phyloP scores from a whole-genome alignment of 2,113 vertebrate species.

The Xenopus borealis region DNA sequence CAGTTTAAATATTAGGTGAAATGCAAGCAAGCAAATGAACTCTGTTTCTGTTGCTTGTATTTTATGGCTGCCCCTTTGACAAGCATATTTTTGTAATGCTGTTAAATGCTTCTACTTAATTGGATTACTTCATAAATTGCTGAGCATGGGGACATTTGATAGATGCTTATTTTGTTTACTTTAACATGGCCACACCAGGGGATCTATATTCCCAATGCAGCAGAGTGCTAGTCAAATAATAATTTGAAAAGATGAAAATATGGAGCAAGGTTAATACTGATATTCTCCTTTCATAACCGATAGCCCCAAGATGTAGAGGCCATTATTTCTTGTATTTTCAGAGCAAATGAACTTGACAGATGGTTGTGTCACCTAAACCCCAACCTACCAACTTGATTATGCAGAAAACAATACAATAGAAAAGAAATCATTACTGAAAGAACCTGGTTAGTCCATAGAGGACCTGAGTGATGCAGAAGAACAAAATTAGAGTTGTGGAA shows the following conservation, averaged over 20 bases:
- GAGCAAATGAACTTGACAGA: conserved; percentile 99
- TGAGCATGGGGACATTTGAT: conserved; percentile 68
- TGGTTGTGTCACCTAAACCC: conserved; percentile 98
- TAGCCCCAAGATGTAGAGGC: conserved; percentile 84
- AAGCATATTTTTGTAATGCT: conserved; percentile 51
- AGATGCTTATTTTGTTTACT: conserved; percentile 43
- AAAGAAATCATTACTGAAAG: conserved; percentile 97
- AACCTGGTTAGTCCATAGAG: conserved; percentile 89
- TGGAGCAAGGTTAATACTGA: conserved; percentile 61
- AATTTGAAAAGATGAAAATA: conserved; percentile 68
- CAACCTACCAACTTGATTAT: conserved; percentile 99
- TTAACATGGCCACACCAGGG: conserved; percentile 56
- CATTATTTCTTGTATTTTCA: conserved; percentile 98
- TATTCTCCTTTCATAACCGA: conserved; percentile 84
- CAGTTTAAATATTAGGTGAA: not conserved
- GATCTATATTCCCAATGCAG: conserved; percentile 52
- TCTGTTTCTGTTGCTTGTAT: conserved; percentile 39
- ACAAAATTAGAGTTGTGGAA: conserved; percentile 97
- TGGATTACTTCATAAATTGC: conserved; percentile 81
- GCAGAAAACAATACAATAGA: conserved; percentile 99
- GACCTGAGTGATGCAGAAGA: conserved; percentile 82
- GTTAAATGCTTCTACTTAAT: conserved; percentile 65
- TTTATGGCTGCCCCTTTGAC: conserved; percentile 21
- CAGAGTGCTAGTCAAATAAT: conserved; percentile 58
- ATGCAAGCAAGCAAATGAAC: conserved; percentile 11